A percentile compares a stretch with the other conserved stretches of the same genome.
phyloP scores from a whole-genome alignment of 2,888 invertebrate species.

The Philopedon plagiatum region DNA sequence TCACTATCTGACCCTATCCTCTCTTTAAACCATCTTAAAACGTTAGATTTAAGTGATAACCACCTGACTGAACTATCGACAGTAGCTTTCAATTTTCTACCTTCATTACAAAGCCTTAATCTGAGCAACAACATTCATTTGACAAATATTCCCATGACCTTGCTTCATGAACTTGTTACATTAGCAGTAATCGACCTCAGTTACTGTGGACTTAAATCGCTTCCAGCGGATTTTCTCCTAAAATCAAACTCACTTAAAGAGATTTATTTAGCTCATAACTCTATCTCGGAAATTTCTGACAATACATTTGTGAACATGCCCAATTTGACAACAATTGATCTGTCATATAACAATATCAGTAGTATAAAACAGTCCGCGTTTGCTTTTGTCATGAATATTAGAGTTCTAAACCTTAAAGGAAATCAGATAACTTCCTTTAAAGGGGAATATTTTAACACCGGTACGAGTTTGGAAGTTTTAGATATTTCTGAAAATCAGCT shows the following conservation, averaged over 20 bases:
- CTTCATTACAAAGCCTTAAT: slow-evolving; percentile 80
- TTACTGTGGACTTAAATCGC: slow-evolving; percentile 79
- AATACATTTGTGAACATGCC: slow-evolving; percentile 83
- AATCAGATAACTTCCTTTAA: slow-evolving; percentile 86
- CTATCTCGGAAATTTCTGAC: slow-evolving; percentile 83
- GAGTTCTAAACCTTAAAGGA: slow-evolving; percentile 79
- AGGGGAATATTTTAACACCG: slow-evolving; percentile 89
- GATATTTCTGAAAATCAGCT: slow-evolving; percentile 87
- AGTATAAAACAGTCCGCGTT: slow-evolving; percentile 84
- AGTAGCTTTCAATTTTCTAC: slow-evolving; percentile 78
- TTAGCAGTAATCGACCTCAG: slow-evolving; percentile 82
- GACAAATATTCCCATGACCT: slow-evolving; percentile 74
- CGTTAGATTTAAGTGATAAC: slow-evolving; percentile 85
- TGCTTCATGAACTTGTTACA: slow-evolving; percentile 81
- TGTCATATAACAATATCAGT: slow-evolving; percentile 85
- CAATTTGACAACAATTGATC: slow-evolving; percentile 81
- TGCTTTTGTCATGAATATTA: slow-evolving; percentile 82
- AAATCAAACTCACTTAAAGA: slow-evolving; percentile 78
- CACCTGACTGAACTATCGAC: slow-evolving; percentile 80
- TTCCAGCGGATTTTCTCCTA: slow-evolving; percentile 81
- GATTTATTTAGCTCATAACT: slow-evolving; percentile 81
- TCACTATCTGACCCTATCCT: slow-evolving; percentile 77
- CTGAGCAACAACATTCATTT: slow-evolving; percentile 83
- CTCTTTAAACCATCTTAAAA: slow-evolving; percentile 76
- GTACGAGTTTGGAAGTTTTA: slow-evolving; percentile 84